Evolutionary conservation across 1,140 invertebrate genomes (phyloP), one percentile per base, ranked within the genome.

Genomic region (Diachasmimorpha longicaudata): DNA sequence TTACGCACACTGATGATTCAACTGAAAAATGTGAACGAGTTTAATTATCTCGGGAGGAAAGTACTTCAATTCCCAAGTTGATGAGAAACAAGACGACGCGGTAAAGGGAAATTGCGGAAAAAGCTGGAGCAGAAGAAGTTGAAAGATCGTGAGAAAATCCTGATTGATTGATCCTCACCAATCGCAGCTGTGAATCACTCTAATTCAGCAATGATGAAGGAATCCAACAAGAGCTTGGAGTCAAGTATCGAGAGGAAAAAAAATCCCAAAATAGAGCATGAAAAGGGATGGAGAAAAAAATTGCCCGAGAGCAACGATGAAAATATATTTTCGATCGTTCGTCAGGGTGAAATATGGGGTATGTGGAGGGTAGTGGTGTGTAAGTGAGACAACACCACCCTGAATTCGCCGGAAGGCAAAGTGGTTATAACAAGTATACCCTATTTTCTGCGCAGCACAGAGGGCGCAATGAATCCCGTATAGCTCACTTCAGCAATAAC

Each of bases 291-390:
- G n/a, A n/a, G n/a, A n/a, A 37, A 79, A 79, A 72, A 79, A 76
- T 74, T 75, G 75, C 78, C 81, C 78, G 77, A 80, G 81, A 67
- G 80, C 81, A 81, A 83, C 82, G 82, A 83, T 85, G 84, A 87
- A 89, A 87, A 87, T 86, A 71, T 70, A 88, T 87, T 87, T 83
- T 84, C 81, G 81, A 86, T 86, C 86, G 87, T 89, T 88, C 86
- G 85, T 88, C 86, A 87, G 84, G 76, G 74, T 81, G 81, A 85
- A 85, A 87, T 85, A 86, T 84, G 85, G 80, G 76, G 58, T 73
- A 52, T 31, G 69, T 16, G 73, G 52, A 23, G 72, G 74, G 11
- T 44, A 44, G 74, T 73, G 70, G 58, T 13, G 52, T 58, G 74
- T 31, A 19, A 55, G 63, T 42, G 23, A 72, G 52, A 74, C 23